These are phyloP conservation scores for Tauraco hartlaubi DNA, from an alignment of 2,797 vertebrate species.

Conservation along the genomic window DNA sequence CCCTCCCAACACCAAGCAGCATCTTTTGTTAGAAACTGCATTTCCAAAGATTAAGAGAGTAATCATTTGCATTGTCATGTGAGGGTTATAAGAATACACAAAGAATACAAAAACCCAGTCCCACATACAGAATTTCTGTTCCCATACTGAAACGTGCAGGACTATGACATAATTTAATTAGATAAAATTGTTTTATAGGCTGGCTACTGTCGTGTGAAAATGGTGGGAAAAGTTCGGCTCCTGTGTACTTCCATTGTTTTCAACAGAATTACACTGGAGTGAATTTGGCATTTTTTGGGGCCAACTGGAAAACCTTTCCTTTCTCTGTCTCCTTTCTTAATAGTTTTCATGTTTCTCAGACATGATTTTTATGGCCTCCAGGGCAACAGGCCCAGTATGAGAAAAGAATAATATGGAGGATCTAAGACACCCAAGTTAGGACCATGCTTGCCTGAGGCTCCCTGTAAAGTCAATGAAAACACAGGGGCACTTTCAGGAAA, in stretches of 20 bases:
- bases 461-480: not conserved
- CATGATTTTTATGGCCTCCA: not conserved
- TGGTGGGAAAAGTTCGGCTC: constrained; percentile 26
- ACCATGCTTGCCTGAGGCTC: not conserved
- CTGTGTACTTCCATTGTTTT: constrained; percentile 7
- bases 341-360: not conserved
- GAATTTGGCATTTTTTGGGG: not conserved
- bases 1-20: not conserved
- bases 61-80: not conserved
- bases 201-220: not conserved
- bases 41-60: not conserved
- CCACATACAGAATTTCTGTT: not conserved
- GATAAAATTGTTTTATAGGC: not conserved
- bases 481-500: not conserved
- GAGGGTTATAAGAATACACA: not conserved
- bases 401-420: not conserved
- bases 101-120: not conserved
- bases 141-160: not conserved
- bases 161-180: not conserved
- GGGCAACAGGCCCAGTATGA: not conserved
- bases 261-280: not conserved
- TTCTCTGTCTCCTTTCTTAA: not conserved
- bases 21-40: not conserved
- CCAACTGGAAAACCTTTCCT: not conserved
- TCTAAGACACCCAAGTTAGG: not conserved